Evolutionary conservation across 2,113 vertebrate genomes (phyloP).

Genomic region (Zapus hudsonius): DNA sequence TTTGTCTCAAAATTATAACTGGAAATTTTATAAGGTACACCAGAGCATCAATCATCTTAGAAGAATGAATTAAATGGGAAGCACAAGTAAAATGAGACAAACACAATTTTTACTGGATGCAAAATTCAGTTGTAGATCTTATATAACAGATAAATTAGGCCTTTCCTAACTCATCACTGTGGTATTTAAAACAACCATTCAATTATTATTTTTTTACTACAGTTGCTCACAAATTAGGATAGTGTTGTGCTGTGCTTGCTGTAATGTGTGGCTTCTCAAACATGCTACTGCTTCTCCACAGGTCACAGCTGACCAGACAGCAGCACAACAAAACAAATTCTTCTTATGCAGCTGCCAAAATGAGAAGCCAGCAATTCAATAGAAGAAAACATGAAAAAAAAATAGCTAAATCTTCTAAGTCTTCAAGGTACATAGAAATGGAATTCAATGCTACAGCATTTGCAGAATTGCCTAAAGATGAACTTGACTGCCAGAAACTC

Average conservation of each 20-base stretch:
- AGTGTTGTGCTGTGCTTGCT: slow-evolving; percentile 59
- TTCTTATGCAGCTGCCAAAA: slow-evolving; percentile 3
- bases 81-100: neutral
- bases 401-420: neutral
- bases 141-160: slow-evolving; percentile 56
- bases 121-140: neutral
- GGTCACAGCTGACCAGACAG: slow-evolving; percentile 44
- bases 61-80: slow-evolving; percentile 27
- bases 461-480: neutral
- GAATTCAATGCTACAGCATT: neutral
- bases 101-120: neutral
- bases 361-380: neutral
- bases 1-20: neutral
- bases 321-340: slow-evolving; percentile 52
- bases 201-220: slow-evolving; percentile 77
- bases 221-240: slow-evolving; percentile 62
- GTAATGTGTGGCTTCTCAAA: neutral
- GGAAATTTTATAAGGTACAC: slow-evolving; percentile 22
- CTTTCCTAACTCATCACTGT: slow-evolving; percentile 65
- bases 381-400: neutral
- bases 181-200: slow-evolving; percentile 68
- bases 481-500: neutral
- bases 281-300: slow-evolving; percentile 53
- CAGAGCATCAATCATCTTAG: neutral
- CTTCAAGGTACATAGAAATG: slow-evolving; percentile 18